These are phyloP conservation scores for Catostylus mosaicus DNA, from an alignment of 30 jellyfish, hydroid and myxozoan species.

Conservation along the genomic window DNA sequence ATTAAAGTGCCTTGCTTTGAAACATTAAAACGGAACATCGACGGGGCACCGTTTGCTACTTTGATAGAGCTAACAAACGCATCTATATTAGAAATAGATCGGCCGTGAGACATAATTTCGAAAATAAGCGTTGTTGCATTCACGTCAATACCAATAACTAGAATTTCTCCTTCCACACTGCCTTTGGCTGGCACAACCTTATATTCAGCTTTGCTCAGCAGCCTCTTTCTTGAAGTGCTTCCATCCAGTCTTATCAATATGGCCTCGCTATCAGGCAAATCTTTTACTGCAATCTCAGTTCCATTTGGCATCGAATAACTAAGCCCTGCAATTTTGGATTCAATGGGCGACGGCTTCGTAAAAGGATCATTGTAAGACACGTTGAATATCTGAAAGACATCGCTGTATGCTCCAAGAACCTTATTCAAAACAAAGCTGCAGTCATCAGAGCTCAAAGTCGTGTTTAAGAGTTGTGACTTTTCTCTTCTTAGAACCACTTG, in stretches of 20 bases:
- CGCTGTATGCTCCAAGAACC: not conserved
- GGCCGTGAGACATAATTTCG: conserved; percentile 16
- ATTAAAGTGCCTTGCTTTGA: conserved; percentile 10
- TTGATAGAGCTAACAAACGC: conserved; percentile 4
- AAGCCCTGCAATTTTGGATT: conserved; percentile 49
- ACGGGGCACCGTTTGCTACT: conserved; percentile 1
- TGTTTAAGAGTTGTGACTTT: not conserved
- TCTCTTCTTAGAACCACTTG: conserved; percentile 28
- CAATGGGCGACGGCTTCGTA: not conserved
- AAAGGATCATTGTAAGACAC: conserved; percentile 27
- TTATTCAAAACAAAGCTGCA: conserved; percentile 35
- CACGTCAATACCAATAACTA: not conserved
- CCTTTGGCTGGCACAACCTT: conserved; percentile 10
- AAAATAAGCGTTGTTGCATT: conserved; percentile 11
- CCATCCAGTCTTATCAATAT: conserved; percentile 34
- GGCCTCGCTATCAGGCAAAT: conserved; percentile 33
- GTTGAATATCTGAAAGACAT: conserved; percentile 62
- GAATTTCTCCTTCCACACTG: conserved; percentile 50
- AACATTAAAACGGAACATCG: not conserved
- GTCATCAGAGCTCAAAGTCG: conserved; percentile 29
- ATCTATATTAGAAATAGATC: not conserved
- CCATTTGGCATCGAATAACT: conserved; percentile 45
- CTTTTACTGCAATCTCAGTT: conserved; percentile 35
- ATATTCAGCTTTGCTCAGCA: not conserved
- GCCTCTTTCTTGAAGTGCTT: not conserved